phyloP scores from a whole-genome alignment of 2,113 vertebrate species.

The Scartelaos histophorus region DNA sequence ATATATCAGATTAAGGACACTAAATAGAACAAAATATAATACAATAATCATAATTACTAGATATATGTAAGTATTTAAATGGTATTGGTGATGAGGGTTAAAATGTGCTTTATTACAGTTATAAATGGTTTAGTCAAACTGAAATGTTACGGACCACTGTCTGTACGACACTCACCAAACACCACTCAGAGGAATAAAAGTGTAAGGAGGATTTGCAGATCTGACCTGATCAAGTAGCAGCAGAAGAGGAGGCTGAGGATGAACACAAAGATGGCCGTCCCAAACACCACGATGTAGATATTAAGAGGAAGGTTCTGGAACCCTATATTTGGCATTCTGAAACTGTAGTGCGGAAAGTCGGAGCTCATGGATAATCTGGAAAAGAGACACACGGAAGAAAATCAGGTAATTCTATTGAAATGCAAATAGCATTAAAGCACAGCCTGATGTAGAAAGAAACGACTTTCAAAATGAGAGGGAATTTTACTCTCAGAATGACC shows the following conservation, averaged over 20 bases:
- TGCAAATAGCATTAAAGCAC: too few species aligned
- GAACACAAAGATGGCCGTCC: constrained; percentile 98
- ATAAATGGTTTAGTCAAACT: background rate
- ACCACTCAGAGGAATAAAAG: constrained; percentile 10
- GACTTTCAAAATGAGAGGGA: background rate
- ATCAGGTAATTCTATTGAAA: background rate
- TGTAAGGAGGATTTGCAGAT: constrained; percentile 2
- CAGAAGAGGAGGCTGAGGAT: constrained; percentile 99
- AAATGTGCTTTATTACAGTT: background rate
- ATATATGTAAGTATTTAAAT: too few species aligned
- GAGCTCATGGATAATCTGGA: constrained; percentile 94
- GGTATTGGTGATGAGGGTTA: background rate
- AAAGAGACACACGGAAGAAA: constrained; percentile 31
- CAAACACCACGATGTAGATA: constrained; percentile 99
- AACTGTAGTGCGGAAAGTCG: constrained; percentile 92
- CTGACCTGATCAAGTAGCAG: constrained; percentile 98
- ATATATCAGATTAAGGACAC: background rate
- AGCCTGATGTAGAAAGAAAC: too few species aligned
- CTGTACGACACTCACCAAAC: constrained; percentile 41
- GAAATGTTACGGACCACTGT: background rate
- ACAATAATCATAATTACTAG: background rate
- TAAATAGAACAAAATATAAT: background rate
- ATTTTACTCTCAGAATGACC: background rate
- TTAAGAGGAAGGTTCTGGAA: constrained; percentile 99
- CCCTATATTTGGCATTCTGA: constrained; percentile 99